A percentile compares a stretch with the other conserved stretches of the same genome.
These are phyloP conservation scores for Takifugu flavidus DNA, from an alignment of 2,113 vertebrate species.

Conservation along the genomic window DNA sequence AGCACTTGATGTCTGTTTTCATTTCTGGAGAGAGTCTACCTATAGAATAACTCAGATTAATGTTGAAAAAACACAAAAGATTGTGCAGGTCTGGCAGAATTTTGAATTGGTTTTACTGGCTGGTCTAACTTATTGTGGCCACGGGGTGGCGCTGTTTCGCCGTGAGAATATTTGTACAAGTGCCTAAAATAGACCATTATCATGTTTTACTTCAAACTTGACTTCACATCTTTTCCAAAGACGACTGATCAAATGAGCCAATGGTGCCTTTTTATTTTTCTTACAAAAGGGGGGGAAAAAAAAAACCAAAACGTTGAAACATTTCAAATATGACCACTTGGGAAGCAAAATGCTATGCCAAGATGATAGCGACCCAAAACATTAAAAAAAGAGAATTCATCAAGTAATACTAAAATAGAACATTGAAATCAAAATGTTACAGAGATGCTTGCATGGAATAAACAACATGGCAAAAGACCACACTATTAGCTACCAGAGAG, in stretches of 20 bases:
- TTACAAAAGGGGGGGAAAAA: slow-evolving; percentile 31
- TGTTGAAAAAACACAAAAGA: too few relatives aligned
- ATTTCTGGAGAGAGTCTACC: too few relatives aligned
- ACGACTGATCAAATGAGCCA: slow-evolving; percentile 66
- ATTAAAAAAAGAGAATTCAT: slow-evolving; percentile 65
- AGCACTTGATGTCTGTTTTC: too few relatives aligned
- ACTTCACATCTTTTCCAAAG: slow-evolving; percentile 23
- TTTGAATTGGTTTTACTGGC: too few relatives aligned
- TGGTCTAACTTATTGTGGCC: too few relatives aligned
- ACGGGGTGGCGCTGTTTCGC: too few relatives aligned
- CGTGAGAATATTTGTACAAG: not conserved
- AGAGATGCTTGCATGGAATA: slow-evolving; percentile 80
- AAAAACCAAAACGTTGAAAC: slow-evolving; percentile 73
- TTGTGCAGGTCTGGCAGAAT: too few relatives aligned
- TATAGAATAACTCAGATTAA: too few relatives aligned
- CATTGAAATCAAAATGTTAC: slow-evolving; percentile 76
- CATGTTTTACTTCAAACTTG: too few relatives aligned
- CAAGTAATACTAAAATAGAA: slow-evolving; percentile 78
- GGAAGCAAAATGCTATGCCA: slow-evolving; percentile 78
- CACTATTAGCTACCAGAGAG: slow-evolving; percentile 80
- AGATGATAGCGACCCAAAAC: slow-evolving; percentile 76
- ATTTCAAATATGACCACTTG: slow-evolving; percentile 78
- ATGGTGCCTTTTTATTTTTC: slow-evolving; percentile 79
- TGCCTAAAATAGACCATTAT: slow-evolving; percentile 8
- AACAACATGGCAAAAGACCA: slow-evolving; percentile 79